Base-by-base conservation (phyloP, 2,888 invertebrate genomes). In the Amphipyra berbera region DNA sequence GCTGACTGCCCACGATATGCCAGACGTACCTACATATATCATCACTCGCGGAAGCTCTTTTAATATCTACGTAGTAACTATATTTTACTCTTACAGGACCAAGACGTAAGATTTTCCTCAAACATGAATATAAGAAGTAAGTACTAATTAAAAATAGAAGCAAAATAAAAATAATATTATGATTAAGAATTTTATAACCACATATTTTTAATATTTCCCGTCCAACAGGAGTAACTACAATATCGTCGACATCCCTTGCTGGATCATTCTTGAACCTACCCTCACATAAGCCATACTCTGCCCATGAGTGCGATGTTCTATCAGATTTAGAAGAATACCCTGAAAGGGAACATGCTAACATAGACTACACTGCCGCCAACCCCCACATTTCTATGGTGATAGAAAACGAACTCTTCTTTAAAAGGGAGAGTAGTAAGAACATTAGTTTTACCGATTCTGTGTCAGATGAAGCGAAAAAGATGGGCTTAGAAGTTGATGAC, bases 161-260 rank as follows among this genome's bases (percentile, higher is more conserved):
- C 14, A 14, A 21, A 13, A 1, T 37, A 9, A 6, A 52, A 14
- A 52, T 30, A 30, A 30, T 6, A 30, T 30, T 30, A 4, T 7
- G 7, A 30, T 30, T 30, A 30, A 30, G 30, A 7, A 30, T 30
- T 30, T 7, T 7, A 30, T 30, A 30, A 30, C 27, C 27, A 30
- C n/a, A n/a, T n/a, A n/a, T n/a, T n/a, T n/a, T n/a, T 9, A 58
- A 45, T 45, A 2, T 45, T 46, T 45, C 8, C 38, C 27, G 5
- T 27, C 48, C 60, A 65, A 27, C 70, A 83, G 86, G 73, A 70
- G n/a, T 78, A n/a, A 38, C 44, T 9, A 81, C 84, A 15, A 78
- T 76, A 4, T 91, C 90, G 0, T 86, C 88, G 0, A 76, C 78
- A 0, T 86, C 89, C 0, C 81, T 90, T 0, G 88, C 90, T 0